These are phyloP conservation scores for Pinna nobilis DNA, from an alignment of 1,140 invertebrate species.

Conservation along the genomic window DNA sequence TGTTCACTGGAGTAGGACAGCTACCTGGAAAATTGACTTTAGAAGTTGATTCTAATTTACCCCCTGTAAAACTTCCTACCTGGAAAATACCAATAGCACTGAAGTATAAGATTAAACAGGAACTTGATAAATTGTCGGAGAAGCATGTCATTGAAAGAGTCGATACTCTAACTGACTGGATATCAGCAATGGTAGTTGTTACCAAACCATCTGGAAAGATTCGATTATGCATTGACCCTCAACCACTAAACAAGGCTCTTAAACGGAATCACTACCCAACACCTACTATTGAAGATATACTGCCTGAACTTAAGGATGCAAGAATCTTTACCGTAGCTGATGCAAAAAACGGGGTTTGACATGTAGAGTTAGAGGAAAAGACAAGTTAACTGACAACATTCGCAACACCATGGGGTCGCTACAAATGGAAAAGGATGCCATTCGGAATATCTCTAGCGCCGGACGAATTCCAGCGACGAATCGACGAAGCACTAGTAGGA, in stretches of 20 bases:
- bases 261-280: constrained; percentile 38
- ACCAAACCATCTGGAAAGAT: constrained; percentile 45
- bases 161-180: constrained; percentile 62
- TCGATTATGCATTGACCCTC: constrained; percentile 30
- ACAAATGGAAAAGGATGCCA: background rate
- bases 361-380: too few species aligned
- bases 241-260: constrained; percentile 63
- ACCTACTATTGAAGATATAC: constrained; percentile 49
- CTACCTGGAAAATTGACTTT: constrained; percentile 10
- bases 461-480: too few species aligned
- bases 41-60: constrained; percentile 18
- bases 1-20: constrained; percentile 30
- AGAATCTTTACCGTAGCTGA: too few species aligned
- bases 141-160: constrained; percentile 58
- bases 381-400: too few species aligned
- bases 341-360: too few species aligned
- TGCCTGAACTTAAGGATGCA: too few species aligned
- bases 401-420: too few species aligned
- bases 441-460: background rate
- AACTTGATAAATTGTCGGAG: constrained; percentile 26
- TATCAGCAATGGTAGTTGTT: constrained; percentile 48
- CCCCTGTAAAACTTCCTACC: constrained; percentile 8
- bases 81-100: constrained; percentile 18
- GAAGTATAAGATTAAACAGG: constrained; percentile 20
- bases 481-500: too few species aligned